Conservation (phyloP, 2,113 vertebrate species). For the Urocitellus parryii region DNA sequence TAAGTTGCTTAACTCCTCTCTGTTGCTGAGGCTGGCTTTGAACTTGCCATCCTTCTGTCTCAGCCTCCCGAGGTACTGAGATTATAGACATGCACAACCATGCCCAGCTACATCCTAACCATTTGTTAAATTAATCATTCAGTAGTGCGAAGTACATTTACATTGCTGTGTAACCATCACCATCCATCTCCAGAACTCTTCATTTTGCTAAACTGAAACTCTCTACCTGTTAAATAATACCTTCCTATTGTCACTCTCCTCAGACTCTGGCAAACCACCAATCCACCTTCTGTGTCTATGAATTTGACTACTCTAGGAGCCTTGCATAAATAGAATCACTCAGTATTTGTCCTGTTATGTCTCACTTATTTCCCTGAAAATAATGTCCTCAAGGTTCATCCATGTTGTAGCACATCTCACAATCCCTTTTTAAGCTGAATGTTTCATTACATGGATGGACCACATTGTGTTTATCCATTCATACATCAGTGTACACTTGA, state of each 20-base stretch:
- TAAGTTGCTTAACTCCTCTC: too few relatives aligned
- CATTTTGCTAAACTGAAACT: background rate
- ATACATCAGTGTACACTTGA: rapidly evolving
- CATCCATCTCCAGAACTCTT: background rate
- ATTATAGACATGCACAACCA: too few relatives aligned
- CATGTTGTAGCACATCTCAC: rapidly evolving
- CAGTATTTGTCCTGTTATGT: background rate
- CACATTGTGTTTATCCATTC: background rate
- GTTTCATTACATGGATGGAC: too few relatives aligned
- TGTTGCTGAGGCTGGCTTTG: too few relatives aligned
- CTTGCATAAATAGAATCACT: too few relatives aligned
- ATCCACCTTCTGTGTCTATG: background rate
- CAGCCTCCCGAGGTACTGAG: too few relatives aligned
- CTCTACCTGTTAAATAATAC: background rate
- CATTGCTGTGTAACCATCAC: too few relatives aligned
- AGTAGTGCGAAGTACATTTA: background rate
- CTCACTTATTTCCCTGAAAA: background rate
- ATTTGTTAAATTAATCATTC: background rate
- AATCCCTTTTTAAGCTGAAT: background rate
- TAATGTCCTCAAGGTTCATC: background rate
- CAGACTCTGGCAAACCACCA: rapidly evolving
- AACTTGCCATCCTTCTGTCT: too few relatives aligned
- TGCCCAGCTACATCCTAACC: background rate
- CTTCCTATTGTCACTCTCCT: too few relatives aligned
- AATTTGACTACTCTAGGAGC: background rate